Percentiles rank a stretch among this genome's conserved stretches.
phyloP scores from a whole-genome alignment of 1,140 invertebrate species.

The Polypedilum pembai region DNA sequence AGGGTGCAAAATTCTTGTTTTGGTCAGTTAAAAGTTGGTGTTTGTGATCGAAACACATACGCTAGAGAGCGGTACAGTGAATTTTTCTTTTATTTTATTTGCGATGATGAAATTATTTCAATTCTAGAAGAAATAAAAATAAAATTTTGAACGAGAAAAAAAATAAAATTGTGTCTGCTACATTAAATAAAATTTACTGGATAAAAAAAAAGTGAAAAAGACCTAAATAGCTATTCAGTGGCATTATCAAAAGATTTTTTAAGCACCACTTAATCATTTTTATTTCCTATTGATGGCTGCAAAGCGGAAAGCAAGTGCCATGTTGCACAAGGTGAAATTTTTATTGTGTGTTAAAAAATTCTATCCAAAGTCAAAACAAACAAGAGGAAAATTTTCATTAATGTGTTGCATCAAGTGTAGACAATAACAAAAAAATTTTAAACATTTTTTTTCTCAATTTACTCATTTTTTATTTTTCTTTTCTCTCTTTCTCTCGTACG shows the following conservation, averaged over 20 bases:
- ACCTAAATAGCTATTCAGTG: too few species aligned
- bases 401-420: background rate
- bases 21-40: constrained; percentile 44
- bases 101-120: background rate
- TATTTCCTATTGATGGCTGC: constrained; percentile 37
- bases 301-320: constrained; percentile 44
- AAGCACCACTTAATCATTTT: background rate
- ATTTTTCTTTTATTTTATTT: background rate
- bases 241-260: background rate
- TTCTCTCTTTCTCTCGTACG: constrained; percentile 32
- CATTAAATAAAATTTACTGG: too few species aligned
- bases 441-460: background rate
- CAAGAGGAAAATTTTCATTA: too few species aligned
- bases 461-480: background rate
- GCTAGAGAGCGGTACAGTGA: constrained; percentile 5
- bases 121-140: too few species aligned
- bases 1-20: constrained; percentile 38
- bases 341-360: constrained; percentile 1
- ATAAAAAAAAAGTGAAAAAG: background rate
- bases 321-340: constrained; percentile 41
- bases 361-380: background rate
- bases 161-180: background rate
- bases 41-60: constrained; percentile 41
- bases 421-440: constrained; percentile 25
- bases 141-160: background rate